Conservation (phyloP, 1,140 invertebrate species). For the Leptinotarsa texana region DNA sequence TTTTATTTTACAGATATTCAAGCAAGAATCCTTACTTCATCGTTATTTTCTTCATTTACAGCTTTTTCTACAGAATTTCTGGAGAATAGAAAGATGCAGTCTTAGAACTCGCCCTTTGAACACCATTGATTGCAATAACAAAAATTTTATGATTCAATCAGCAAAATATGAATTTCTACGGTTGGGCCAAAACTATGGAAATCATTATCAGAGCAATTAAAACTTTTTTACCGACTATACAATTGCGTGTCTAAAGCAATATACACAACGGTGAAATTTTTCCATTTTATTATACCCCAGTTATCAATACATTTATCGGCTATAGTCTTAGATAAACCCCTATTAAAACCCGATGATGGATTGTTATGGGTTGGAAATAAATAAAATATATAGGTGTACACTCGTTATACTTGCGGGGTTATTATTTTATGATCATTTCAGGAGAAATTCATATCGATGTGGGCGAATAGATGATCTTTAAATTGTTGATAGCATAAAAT, state of each 20-base stretch:
- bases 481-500: too few relatives aligned
- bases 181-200: background rate
- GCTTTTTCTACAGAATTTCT: too few relatives aligned
- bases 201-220: background rate
- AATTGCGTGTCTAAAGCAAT: conserved; percentile 18
- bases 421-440: conserved; percentile 24
- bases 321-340: conserved; percentile 29
- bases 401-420: background rate
- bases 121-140: too few relatives aligned
- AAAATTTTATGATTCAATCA: background rate
- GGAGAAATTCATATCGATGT: background rate
- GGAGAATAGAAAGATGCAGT: too few relatives aligned
- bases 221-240: conserved; percentile 3
- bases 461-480: background rate
- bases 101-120: too few relatives aligned
- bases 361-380: conserved; percentile 28
- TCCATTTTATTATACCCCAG: conserved; percentile 25
- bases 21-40: too few relatives aligned
- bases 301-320: conserved; percentile 35
- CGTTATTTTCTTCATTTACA: too few relatives aligned
- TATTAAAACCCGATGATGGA: conserved; percentile 36
- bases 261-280: conserved; percentile 8
- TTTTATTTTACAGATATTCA: too few relatives aligned
- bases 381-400: conserved; percentile 15
- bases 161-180: background rate